These are phyloP conservation scores for Noctua comes DNA, from an alignment of 2,888 invertebrate genomes.

Conservation along the genomic window DNA sequence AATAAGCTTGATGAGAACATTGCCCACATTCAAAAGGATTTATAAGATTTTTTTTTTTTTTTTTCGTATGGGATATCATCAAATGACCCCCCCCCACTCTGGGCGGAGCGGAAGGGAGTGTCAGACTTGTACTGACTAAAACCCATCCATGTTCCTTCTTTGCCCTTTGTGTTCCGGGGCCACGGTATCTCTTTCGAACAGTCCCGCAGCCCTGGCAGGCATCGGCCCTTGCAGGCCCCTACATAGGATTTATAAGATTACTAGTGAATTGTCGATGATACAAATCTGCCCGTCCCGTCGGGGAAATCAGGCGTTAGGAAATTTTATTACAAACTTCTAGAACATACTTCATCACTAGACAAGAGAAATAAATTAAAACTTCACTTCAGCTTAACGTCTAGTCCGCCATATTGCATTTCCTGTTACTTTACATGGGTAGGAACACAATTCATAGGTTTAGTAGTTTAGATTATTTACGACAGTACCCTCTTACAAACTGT, in stretches of 20 bases:
- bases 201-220: too few relatives aligned
- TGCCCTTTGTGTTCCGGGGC: too few relatives aligned
- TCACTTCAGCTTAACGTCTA: conserved; percentile 5
- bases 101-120: too few relatives aligned
- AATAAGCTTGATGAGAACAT: neutral
- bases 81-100: too few relatives aligned
- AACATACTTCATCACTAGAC: neutral
- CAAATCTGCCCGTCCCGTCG: too few relatives aligned
- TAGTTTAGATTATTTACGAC: neutral
- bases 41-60: too few relatives aligned
- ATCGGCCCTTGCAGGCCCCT: too few relatives aligned
- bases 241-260: neutral
- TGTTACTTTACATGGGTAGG: neutral
- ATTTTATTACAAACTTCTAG: neutral
- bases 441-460: neutral
- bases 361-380: conserved; percentile 26
- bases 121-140: too few relatives aligned
- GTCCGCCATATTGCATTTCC: conserved; percentile 12
- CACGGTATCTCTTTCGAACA: too few relatives aligned
- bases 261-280: neutral
- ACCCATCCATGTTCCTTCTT: too few relatives aligned
- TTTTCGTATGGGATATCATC: too few relatives aligned
- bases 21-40: neutral
- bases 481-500: neutral
- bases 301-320: neutral